Evolutionary conservation across 2,797 vertebrate species (phyloP), one percentile per base, ranked within the genome.

Genomic region (Muscicapa striata): DNA sequence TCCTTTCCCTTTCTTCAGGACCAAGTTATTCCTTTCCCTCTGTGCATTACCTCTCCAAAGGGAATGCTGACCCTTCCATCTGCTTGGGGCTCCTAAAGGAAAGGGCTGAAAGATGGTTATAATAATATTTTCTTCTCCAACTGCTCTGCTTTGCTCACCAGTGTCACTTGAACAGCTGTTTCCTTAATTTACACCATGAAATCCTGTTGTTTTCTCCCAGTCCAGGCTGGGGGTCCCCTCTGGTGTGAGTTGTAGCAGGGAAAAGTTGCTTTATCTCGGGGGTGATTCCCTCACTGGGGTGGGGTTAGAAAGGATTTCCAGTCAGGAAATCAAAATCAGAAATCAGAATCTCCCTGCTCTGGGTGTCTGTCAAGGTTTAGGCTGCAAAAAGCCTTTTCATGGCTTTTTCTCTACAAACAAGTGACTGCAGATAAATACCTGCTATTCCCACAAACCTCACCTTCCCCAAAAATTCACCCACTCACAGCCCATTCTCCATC

Each of bases 171-270:
- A 88, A 7, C 82, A 87, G 57, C 79, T 83, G 48, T 84, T 93
- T 55, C 67, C 59, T 43, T 59, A 18, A 62, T 78, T 89, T 32
- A 30, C 61, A 51, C 36, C 68, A 20, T 3, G 3, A 73, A 86
- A 66, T 82, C 24, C 3, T 9, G 6, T 11, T 75, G 30, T 41
- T 87, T 55, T 26, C 57, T 84, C 40, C 77, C 62, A 32, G 11
- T 9, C 19, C 64, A 17, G 69, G 6, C 61, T 19, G 57, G 18
- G 51, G 26, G 45, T 68, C 22, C 32, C 8, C 45, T 67, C 38
- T 51, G 6, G 11, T 4, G 36, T 27, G 24, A 59, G 21, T 0
- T 5, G 3, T 0, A 23, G 46, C 78, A 81, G 32, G 12, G 58
- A 62, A 61, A 5, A 4, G 16, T 26, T 64, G 24, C 36, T 78